These are phyloP conservation scores for Clamator glandarius DNA, from an alignment of 2,797 vertebrate genomes.

Conservation along the genomic window DNA sequence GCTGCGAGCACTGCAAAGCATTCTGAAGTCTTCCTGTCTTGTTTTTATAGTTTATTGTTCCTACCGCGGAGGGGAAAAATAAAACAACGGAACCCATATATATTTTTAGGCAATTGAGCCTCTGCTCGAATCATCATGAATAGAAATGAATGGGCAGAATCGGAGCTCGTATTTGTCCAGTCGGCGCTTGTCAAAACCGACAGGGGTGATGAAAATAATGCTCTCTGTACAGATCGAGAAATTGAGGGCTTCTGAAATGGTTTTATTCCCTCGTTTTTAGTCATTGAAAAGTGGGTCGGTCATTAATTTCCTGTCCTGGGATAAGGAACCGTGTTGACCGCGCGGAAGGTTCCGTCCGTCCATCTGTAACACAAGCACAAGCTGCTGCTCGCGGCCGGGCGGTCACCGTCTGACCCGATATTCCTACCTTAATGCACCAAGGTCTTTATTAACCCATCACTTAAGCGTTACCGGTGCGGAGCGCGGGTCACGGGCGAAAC, in stretches of 20 bases:
- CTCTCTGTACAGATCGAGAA: background rate
- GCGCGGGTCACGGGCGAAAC: background rate
- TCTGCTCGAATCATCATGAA: slow-evolving; percentile 34
- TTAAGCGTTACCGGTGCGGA: background rate
- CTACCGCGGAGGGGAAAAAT: background rate
- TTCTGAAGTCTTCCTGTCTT: background rate
- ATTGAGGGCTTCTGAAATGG: slow-evolving; percentile 54
- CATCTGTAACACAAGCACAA: background rate
- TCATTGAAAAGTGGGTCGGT: slow-evolving; percentile 47
- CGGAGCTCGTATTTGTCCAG: slow-evolving; percentile 39
- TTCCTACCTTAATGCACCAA: background rate
- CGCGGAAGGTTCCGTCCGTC: background rate
- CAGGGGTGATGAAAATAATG: slow-evolving; percentile 66
- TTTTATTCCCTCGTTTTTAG: slow-evolving; percentile 42
- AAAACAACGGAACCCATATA: background rate
- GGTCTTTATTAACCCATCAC: slow-evolving; percentile 23
- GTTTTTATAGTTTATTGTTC: background rate
- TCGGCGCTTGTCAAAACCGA: slow-evolving; percentile 18
- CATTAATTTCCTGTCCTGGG: slow-evolving; percentile 31
- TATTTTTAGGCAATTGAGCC: slow-evolving; percentile 32
- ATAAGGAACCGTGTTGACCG: slow-evolving; percentile 30
- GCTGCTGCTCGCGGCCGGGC: background rate
- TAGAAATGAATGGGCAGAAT: slow-evolving; percentile 49
- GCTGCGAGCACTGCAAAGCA: background rate
- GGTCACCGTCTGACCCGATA: background rate